These are phyloP conservation scores for Cetoscarus ocellatus DNA, from an alignment of 2,797 vertebrate genomes.

Conservation along the genomic window DNA sequence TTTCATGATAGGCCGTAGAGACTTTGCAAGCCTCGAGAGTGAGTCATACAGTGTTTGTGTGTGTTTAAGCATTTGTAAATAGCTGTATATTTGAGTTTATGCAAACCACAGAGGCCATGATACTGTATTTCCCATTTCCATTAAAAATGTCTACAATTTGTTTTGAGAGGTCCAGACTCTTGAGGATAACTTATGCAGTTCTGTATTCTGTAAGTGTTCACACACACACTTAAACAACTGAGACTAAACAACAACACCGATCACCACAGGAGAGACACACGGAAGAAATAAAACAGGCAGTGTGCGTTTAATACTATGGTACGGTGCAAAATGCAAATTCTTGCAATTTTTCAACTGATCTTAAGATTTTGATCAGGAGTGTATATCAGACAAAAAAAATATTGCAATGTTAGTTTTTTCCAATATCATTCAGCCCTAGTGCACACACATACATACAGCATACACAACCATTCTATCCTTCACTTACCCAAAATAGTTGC, in stretches of 20 bases:
- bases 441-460: not conserved
- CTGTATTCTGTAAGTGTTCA: slow-evolving; percentile 2
- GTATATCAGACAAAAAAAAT: too few species aligned
- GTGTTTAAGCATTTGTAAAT: slow-evolving; percentile 5
- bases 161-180: slow-evolving; percentile 37
- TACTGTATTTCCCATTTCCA: slow-evolving; percentile 29
- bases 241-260: too few species aligned
- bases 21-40: slow-evolving; percentile 44
- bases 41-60: slow-evolving; percentile 50
- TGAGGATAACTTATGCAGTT: slow-evolving; percentile 9
- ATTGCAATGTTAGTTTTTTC: too few species aligned
- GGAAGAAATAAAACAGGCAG: not conserved
- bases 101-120: slow-evolving; percentile 16
- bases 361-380: too few species aligned
- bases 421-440: too few species aligned
- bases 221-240: slow-evolving; percentile 5
- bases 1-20: slow-evolving; percentile 37
- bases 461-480: not conserved
- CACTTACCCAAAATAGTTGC: slow-evolving; percentile 92
- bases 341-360: too few species aligned
- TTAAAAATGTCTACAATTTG: slow-evolving; percentile 29
- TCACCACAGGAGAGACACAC: not conserved
- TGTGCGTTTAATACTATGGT: slow-evolving; percentile 8
- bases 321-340: slow-evolving; percentile 7
- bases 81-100: slow-evolving; percentile 28